These are phyloP conservation scores for Sipha flava DNA, from an alignment of 1,140 invertebrate species.

Conservation along the genomic window DNA sequence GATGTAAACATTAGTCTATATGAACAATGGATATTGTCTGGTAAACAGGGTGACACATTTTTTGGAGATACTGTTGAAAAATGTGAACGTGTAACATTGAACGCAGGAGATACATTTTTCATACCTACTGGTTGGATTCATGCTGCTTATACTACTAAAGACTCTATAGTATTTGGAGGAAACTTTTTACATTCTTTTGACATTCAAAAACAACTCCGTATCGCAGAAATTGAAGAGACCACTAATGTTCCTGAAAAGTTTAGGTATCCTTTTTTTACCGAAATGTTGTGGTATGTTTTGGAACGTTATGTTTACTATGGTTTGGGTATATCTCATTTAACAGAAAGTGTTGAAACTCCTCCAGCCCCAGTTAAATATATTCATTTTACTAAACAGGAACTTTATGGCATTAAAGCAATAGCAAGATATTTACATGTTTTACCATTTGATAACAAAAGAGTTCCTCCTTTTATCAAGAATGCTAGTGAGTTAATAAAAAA, in stretches of 20 bases:
- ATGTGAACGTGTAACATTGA: constrained; percentile 70
- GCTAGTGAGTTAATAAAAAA: constrained; percentile 81
- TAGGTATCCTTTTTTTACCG: constrained; percentile 93
- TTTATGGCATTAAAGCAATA: constrained; percentile 82
- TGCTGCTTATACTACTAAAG: constrained; percentile 89
- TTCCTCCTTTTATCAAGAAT: constrained; percentile 82
- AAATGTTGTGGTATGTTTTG: constrained; percentile 96
- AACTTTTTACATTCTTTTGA: constrained; percentile 95
- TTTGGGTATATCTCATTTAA: constrained; percentile 70
- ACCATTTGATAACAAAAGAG: constrained; percentile 78
- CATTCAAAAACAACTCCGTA: constrained; percentile 72
- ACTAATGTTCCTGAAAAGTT: constrained; percentile 94
- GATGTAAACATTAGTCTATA: constrained; percentile 83
- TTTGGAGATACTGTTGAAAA: constrained; percentile 93
- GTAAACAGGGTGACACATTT: constrained; percentile 89
- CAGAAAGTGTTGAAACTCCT: constrained; percentile 43
- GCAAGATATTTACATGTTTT: constrained; percentile 83
- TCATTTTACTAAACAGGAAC: constrained; percentile 61
- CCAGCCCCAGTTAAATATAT: constrained; percentile 50
- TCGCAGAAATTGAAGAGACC: constrained; percentile 86
- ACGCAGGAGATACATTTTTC: constrained; percentile 85
- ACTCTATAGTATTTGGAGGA: constrained; percentile 94
- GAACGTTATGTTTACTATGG: constrained; percentile 85
- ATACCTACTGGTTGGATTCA: constrained; percentile 98
- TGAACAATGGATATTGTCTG: constrained; percentile 87